phyloP scores from a whole-genome alignment of 2,797 vertebrate genomes.

The Enteromius radiatus region DNA sequence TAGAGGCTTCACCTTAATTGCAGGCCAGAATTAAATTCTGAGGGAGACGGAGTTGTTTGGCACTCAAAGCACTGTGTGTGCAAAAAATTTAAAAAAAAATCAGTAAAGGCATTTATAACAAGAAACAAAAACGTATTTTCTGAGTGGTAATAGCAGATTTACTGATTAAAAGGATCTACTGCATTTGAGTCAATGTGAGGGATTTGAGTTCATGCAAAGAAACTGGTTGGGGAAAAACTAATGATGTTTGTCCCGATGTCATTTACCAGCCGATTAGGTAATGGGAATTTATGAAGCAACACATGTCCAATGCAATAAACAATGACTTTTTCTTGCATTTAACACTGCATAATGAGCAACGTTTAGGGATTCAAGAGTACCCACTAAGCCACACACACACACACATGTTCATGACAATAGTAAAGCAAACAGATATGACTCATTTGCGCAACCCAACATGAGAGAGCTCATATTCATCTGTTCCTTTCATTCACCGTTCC shows the following conservation, averaged over 20 bases:
- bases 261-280: neutral
- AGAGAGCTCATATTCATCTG: constrained; percentile 40
- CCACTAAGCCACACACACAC: neutral
- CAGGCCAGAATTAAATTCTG: neutral
- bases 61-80: neutral
- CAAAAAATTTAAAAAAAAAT: neutral
- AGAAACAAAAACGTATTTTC: neutral
- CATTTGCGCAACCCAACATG: neutral
- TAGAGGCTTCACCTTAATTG: neutral
- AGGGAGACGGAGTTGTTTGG: neutral
- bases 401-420: constrained; percentile 36
- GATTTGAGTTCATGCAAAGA: neutral
- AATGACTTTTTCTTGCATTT: neutral
- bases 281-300: neutral
- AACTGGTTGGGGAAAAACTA: neutral
- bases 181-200: neutral
- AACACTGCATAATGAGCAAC: neutral
- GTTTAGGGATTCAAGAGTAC: neutral
- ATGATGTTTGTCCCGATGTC: neutral
- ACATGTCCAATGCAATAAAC: neutral
- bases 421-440: constrained; percentile 45
- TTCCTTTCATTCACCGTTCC: constrained; percentile 4
- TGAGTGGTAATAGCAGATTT: neutral
- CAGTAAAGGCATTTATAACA: neutral
- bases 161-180: neutral